phyloP scores from a whole-genome alignment of 2,888 invertebrate genomes.

The Pantelozetes paolii region DNA sequence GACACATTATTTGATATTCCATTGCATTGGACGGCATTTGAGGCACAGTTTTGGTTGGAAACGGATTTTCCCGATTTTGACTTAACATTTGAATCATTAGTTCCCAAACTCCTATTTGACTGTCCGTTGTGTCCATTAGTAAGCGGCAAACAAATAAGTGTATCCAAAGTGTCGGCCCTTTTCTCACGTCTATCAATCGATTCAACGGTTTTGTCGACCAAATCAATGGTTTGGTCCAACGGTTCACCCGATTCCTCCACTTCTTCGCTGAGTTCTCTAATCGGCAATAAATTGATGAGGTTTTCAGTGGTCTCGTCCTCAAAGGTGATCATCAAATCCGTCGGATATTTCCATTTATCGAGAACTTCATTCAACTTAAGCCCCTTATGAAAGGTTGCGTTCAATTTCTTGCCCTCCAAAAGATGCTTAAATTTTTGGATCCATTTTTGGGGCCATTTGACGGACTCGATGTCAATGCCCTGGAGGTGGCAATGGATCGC shows the following conservation, averaged over 20 bases:
- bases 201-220: not conserved
- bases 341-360: not conserved
- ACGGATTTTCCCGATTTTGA: not conserved
- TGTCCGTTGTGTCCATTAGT: not conserved
- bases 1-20: not conserved
- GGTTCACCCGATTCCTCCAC: no score
- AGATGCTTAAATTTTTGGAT: not conserved
- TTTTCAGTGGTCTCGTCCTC: not conserved
- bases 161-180: not conserved
- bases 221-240: no score
- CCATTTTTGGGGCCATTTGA: not conserved
- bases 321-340: not conserved
- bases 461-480: not conserved
- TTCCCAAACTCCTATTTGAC: not conserved
- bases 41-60: not conserved
- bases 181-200: not conserved
- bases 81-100: not conserved
- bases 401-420: not conserved
- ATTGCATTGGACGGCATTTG: not conserved
- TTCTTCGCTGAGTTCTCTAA: not conserved
- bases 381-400: not conserved
- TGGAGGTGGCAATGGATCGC: conserved; percentile 9
- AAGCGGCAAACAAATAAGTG: not conserved
- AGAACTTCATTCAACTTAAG: not conserved
- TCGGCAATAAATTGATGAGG: not conserved